Conservation (phyloP, 2,888 invertebrate genomes). For the Lepetodrilus schrolli region DNA sequence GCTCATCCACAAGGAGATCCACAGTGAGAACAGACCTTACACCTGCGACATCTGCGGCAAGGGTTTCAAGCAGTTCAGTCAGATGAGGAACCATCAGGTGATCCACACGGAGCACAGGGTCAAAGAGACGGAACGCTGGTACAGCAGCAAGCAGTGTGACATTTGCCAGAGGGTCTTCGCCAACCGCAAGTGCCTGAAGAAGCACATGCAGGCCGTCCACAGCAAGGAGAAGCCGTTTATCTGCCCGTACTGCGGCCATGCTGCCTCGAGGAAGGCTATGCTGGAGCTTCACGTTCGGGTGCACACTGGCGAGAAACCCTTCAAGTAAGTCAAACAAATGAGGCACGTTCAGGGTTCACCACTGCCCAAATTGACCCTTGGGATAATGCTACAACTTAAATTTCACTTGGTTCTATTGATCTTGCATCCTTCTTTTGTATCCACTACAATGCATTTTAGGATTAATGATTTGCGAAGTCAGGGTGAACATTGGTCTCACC, state of each 20-base stretch:
- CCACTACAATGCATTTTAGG: background rate
- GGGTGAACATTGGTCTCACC: too few relatives aligned
- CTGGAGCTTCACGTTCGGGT: constrained; percentile 82
- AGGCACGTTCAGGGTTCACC: too few relatives aligned
- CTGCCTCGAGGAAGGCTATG: constrained; percentile 81
- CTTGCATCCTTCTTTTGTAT: too few relatives aligned
- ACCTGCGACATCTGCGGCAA: constrained; percentile 81
- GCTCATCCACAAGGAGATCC: constrained; percentile 82
- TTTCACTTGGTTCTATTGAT: too few relatives aligned
- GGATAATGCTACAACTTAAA: too few relatives aligned
- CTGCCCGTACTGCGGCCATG: constrained; percentile 83
- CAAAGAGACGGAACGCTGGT: constrained; percentile 55
- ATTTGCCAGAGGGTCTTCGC: constrained; percentile 80
- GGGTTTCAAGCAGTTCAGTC: constrained; percentile 86
- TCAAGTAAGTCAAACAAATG: constrained; percentile 75
- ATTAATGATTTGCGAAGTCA: background rate
- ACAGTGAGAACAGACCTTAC: constrained; percentile 70
- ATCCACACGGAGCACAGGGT: constrained; percentile 35
- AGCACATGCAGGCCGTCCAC: constrained; percentile 78
- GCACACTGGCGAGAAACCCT: constrained; percentile 87
- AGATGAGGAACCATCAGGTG: constrained; percentile 84
- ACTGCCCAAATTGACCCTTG: too few relatives aligned
- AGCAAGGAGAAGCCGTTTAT: constrained; percentile 81
- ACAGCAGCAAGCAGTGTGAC: constrained; percentile 78
- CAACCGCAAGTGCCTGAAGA: constrained; percentile 76